Conservation (phyloP, 2,113 vertebrate genomes). For the Ceyx melanurus region DNA sequence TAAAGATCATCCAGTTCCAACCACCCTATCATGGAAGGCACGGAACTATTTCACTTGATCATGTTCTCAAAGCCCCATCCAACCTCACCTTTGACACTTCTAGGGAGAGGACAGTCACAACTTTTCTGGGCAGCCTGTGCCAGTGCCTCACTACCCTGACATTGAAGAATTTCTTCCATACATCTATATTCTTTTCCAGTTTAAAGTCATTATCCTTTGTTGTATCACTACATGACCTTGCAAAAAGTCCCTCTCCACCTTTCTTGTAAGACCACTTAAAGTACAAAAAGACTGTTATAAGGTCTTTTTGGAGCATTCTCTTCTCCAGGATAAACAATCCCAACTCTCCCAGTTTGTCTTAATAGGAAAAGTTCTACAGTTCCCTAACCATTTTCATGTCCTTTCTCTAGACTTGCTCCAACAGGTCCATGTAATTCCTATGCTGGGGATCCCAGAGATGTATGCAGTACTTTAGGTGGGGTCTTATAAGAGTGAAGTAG, state of each 20-base stretch:
- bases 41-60: not conserved
- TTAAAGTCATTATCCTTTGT: not conserved
- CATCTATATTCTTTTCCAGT: not conserved
- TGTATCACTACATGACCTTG: not conserved
- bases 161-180: not conserved
- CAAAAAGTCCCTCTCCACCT: not conserved
- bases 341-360: not conserved
- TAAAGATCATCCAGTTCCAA: not conserved
- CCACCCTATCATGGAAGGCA: not conserved
- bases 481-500: not conserved
- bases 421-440: not conserved
- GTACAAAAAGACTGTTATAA: not conserved
- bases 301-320: not conserved
- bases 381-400: not conserved
- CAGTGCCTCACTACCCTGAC: not conserved
- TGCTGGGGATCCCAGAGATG: not conserved
- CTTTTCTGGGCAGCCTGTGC: not conserved
- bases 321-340: not conserved
- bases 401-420: not conserved
- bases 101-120: too few relatives aligned
- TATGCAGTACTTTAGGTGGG: not conserved
- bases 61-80: not conserved
- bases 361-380: not conserved
- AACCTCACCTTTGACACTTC: not conserved
- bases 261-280: not conserved